Conservation (phyloP, 2,888 invertebrate species). For the Amaurobius ferox region DNA sequence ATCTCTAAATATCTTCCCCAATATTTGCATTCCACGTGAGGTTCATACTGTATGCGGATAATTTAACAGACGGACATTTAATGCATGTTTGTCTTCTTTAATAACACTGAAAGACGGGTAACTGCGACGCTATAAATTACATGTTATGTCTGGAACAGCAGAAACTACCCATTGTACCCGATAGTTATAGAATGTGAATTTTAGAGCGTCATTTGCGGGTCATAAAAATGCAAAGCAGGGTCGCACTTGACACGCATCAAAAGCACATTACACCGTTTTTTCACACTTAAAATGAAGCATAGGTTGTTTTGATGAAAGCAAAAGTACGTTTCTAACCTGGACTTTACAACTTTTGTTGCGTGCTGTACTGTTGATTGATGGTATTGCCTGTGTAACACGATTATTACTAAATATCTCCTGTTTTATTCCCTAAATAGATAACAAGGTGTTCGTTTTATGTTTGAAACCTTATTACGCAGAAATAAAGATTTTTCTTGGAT, state of each 20-base stretch:
- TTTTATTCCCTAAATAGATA: too few relatives aligned
- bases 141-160: neutral
- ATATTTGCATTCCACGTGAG: too few relatives aligned
- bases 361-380: conserved; percentile 15
- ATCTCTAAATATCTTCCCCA: too few relatives aligned
- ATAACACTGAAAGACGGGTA: neutral
- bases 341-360: conserved; percentile 36
- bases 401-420: neutral
- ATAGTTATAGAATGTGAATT: conserved; percentile 63
- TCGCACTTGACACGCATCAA: conserved; percentile 47
- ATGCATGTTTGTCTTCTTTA: neutral
- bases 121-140: neutral
- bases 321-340: neutral
- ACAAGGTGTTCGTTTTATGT: too few relatives aligned
- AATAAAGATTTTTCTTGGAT: too few relatives aligned
- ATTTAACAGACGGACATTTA: neutral
- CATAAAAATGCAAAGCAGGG: conserved; percentile 65
- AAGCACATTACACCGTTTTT: conserved; percentile 35
- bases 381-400: conserved; percentile 25
- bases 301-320: conserved; percentile 22
- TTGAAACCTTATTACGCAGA: too few relatives aligned
- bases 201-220: conserved; percentile 60
- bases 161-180: neutral
- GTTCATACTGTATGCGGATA: neutral
- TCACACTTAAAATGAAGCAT: conserved; percentile 39